Evolutionary conservation across 2,888 invertebrate genomes (phyloP).

Genomic region (Drosophila affinis): DNA sequence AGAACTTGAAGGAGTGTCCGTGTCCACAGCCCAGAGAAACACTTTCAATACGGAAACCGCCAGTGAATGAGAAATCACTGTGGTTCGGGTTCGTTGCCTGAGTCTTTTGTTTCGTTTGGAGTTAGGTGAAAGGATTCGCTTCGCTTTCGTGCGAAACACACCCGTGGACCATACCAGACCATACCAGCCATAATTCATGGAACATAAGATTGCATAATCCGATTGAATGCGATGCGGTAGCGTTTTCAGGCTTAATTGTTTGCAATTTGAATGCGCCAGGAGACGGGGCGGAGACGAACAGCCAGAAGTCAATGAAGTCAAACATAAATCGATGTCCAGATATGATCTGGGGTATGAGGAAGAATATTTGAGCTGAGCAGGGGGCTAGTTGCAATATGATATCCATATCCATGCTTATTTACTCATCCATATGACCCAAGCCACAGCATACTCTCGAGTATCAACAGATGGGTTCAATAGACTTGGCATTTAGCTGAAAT

Average conservation of each 20-base stretch:
- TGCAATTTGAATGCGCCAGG: slow-evolving; percentile 64
- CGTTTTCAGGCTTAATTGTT: slow-evolving; percentile 63
- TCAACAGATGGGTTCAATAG: slow-evolving; percentile 42
- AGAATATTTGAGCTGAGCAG: neutral
- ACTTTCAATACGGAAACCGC: slow-evolving; percentile 69
- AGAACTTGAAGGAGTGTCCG: slow-evolving; percentile 61
- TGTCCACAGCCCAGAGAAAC: slow-evolving; percentile 40
- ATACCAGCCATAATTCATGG: slow-evolving; percentile 65
- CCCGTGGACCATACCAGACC: slow-evolving; percentile 51
- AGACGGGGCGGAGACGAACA: slow-evolving; percentile 21
- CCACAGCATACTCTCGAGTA: too few species aligned
- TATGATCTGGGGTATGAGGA: neutral
- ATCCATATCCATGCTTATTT: neutral
- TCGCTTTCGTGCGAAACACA: slow-evolving; percentile 54
- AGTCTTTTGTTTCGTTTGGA: slow-evolving; percentile 68
- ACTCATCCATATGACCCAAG: neutral
- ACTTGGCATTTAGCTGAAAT: slow-evolving; percentile 55
- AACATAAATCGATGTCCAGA: slow-evolving; percentile 3
- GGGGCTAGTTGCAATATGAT: neutral
- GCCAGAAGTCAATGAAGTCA: slow-evolving; percentile 10
- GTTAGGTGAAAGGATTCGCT: slow-evolving; percentile 70
- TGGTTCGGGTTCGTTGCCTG: slow-evolving; percentile 68
- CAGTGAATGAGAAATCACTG: slow-evolving; percentile 25
- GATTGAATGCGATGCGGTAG: slow-evolving; percentile 64
- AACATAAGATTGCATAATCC: slow-evolving; percentile 53